A percentile compares a stretch with the other conserved stretches of the same genome.
phyloP scores from a whole-genome alignment of 2,797 vertebrate species.

The Oryzias sinensis region DNA sequence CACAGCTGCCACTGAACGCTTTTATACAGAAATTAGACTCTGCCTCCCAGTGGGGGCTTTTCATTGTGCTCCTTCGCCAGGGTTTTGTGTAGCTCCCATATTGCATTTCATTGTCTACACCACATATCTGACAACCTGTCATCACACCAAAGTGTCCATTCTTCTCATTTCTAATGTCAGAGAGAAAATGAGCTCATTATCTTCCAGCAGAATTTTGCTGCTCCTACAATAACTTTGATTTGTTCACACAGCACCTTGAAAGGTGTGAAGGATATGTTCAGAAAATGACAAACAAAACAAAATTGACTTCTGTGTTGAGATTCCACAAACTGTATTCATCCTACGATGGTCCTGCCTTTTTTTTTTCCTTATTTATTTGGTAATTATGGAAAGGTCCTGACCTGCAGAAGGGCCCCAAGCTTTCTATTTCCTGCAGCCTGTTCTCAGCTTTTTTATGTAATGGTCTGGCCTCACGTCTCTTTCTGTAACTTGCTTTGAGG shows the following conservation, averaged over 20 bases:
- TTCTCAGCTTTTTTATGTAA: constrained; percentile 29
- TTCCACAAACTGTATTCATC: constrained; percentile 14
- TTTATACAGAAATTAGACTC: constrained; percentile 43
- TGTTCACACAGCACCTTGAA: constrained; percentile 54
- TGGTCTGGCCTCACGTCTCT: constrained; percentile 18
- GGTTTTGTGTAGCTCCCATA: constrained; percentile 43
- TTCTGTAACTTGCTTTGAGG: constrained; percentile 44
- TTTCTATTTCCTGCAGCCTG: constrained; percentile 22
- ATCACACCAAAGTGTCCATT: constrained; percentile 43
- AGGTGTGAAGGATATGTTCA: constrained; percentile 18
- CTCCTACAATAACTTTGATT: constrained; percentile 50
- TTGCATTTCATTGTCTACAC: constrained; percentile 46
- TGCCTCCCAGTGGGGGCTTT: constrained; percentile 40
- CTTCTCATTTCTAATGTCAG: constrained; percentile 54
- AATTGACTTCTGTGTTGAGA: constrained; percentile 24
- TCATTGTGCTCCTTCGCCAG: constrained; percentile 51
- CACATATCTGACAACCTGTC: constrained; percentile 56
- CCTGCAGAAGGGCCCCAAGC: constrained; percentile 43
- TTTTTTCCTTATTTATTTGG: constrained; percentile 45
- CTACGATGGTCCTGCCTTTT: neutral
- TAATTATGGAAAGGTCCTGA: constrained; percentile 57
- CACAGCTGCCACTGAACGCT: constrained; percentile 55
- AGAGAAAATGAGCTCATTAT: constrained; percentile 65
- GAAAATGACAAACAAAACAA: constrained; percentile 39
- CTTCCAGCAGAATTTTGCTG: constrained; percentile 40